Percentiles rank a stretch among this genome's conserved stretches.
These are phyloP conservation scores for Paracentrotus lividus DNA, from an alignment of 53 echinoderm and acorn worm species.

Conservation along the genomic window DNA sequence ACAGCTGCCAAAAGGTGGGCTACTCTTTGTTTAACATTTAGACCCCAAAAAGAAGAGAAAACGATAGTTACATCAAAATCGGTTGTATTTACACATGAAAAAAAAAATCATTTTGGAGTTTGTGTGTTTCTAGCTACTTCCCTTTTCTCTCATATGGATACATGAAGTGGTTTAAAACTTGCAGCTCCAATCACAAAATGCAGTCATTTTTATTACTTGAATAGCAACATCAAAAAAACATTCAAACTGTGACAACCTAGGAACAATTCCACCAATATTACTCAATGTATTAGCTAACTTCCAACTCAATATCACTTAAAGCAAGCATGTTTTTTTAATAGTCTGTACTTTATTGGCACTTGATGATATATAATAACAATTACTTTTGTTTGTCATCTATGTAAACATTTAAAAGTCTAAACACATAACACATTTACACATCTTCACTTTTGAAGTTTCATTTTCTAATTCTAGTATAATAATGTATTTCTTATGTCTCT, in stretches of 20 bases:
- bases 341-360: slow-evolving; percentile 72
- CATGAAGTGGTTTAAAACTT: slow-evolving; percentile 50
- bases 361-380: slow-evolving; percentile 69
- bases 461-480: slow-evolving; percentile 58
- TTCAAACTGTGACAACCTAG: slow-evolving; percentile 61
- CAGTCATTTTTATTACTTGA: slow-evolving; percentile 58
- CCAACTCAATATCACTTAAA: slow-evolving; percentile 46
- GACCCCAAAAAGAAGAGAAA: background rate
- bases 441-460: slow-evolving; percentile 26
- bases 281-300: slow-evolving; percentile 53
- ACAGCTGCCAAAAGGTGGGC: slow-evolving; percentile 68
- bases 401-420: slow-evolving; percentile 58
- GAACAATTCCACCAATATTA: slow-evolving; percentile 59
- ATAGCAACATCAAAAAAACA: slow-evolving; percentile 46
- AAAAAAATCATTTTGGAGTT: slow-evolving; percentile 25
- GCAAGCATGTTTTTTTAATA: slow-evolving; percentile 59
- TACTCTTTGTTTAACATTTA: slow-evolving; percentile 20
- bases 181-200: slow-evolving; percentile 60
- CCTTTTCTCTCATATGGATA: slow-evolving; percentile 12
- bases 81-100: slow-evolving; percentile 52
- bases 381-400: slow-evolving; percentile 54
- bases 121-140: background rate
- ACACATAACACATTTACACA: slow-evolving; percentile 71
- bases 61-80: background rate
- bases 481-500: slow-evolving; percentile 22